Evolutionary conservation across 2,113 vertebrate species (phyloP), one percentile per base, ranked within the genome.

Genomic region (Ploceus nigricollis): DNA sequence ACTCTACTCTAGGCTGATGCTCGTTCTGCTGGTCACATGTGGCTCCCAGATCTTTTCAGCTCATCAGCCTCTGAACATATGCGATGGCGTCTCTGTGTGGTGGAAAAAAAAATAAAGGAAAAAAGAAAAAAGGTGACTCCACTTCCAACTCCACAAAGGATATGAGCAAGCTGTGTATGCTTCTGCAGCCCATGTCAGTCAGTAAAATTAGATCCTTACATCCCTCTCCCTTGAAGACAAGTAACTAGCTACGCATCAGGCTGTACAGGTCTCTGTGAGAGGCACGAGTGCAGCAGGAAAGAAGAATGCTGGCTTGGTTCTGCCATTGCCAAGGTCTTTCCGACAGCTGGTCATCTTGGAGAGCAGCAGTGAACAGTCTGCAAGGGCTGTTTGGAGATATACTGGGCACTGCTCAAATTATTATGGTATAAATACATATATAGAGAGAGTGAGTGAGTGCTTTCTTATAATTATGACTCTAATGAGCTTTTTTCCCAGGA

Each of bases 171-270:
- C 96, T 96, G 94, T 72, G 93, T 82, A 53, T 50, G 92, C 93
- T 96, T 94, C 94, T 96, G 87, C 93, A 91, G 47, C 30, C 82
- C 73, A 11, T 95, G 97, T 95, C 97, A 97, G 85, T 93, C 94
- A 96, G 83, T 70, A 96, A 97, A 98, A 98, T 97, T 95, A 95
- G 96, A 97, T 93, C 95, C 97, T 97, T 97, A 89, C 91, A 93
- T 95, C 66, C 80, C 64, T 54, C 50, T 81, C 76, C 64, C 94
- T 93, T 77, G 82, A 94, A 96, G 87, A 82, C 54, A 56, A 69
- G 47, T 91, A 96, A 90, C 90, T 15, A 96, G 79, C 90, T 96
- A 53, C 86, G 94, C 73, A 80, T 78, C 86, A 94, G 73, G 68
- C 81, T 92, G 65, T 31, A 53, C 57, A 94, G 82, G 68, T 83